Percentiles rank a stretch among this genome's conserved stretches.
phyloP scores from a whole-genome alignment of 2,113 vertebrate species.

The Euleptes europaea region DNA sequence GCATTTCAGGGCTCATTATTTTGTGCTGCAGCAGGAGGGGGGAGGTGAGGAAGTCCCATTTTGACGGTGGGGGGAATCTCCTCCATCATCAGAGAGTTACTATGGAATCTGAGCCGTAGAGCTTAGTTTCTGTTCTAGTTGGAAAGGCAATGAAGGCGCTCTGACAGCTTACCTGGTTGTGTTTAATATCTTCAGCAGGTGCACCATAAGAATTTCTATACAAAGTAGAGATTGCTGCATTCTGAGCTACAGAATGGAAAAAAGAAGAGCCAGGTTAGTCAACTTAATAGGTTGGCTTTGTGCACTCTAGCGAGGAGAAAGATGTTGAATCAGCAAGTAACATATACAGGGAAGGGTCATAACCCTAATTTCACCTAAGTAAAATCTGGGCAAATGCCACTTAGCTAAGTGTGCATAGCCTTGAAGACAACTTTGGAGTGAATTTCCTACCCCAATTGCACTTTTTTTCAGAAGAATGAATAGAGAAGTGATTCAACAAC shows the following conservation, averaged over 20 bases:
- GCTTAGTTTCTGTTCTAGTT: neutral
- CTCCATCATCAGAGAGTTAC: no score
- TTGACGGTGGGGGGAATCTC: neutral
- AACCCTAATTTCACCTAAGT: constrained; percentile 4
- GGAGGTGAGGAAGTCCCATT: no score
- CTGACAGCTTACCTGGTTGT: constrained; percentile 85
- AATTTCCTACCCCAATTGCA: constrained; percentile 30
- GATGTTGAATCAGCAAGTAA: neutral
- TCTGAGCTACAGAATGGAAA: constrained; percentile 80
- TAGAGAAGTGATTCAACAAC: neutral
- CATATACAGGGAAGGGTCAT: neutral
- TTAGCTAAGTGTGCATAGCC: neutral
- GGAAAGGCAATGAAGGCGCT: neutral
- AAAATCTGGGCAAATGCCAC: constrained; percentile 9
- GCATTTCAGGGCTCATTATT: no score
- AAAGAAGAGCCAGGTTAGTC: constrained; percentile 51
- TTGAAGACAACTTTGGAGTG: constrained; percentile 13
- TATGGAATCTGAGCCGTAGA: no score
- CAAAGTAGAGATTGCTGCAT: constrained; percentile 92
- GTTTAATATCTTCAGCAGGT: constrained; percentile 92
- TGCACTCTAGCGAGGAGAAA: neutral
- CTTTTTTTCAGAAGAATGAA: neutral
- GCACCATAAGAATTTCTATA: constrained; percentile 96
- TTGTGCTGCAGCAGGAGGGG: no score
- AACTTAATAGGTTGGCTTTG: neutral